A percentile compares a stretch with the other conserved stretches of the same genome.
Evolutionary conservation across 2,888 invertebrate genomes (phyloP).

Genomic region (Timema podura): DNA sequence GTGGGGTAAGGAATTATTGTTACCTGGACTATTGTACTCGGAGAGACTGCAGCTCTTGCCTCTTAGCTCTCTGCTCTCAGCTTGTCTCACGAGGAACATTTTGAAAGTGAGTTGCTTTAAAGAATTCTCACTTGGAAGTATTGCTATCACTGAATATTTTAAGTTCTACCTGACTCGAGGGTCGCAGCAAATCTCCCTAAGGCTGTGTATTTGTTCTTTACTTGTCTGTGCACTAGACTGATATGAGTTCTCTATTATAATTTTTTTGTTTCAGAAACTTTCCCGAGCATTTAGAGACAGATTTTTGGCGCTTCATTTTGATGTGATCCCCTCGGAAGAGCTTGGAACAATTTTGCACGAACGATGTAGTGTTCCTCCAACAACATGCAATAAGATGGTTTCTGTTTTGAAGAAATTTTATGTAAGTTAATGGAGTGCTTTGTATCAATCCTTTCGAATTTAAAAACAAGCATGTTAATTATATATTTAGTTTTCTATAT

Average conservation of each 20-base stretch:
- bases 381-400: conserved; percentile 87
- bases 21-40: too few species aligned
- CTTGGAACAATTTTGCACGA: conserved; percentile 83
- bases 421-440: conserved; percentile 54
- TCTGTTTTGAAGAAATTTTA: conserved; percentile 87
- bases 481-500: too few species aligned
- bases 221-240: background rate
- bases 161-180: too few species aligned
- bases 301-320: conserved; percentile 95
- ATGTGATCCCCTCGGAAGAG: conserved; percentile 86
- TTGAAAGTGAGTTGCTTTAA: too few species aligned
- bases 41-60: too few species aligned
- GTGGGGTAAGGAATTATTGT: too few species aligned
- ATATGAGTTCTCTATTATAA: conserved; percentile 9
- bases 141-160: too few species aligned
- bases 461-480: background rate
- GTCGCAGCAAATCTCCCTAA: too few species aligned
- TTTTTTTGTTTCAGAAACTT: conserved; percentile 50
- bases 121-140: too few species aligned
- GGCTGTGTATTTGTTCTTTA: too few species aligned
- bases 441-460: background rate
- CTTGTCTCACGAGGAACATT: too few species aligned
- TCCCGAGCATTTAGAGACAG: conserved; percentile 96
- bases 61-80: too few species aligned
- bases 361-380: conserved; percentile 80